Percentiles rank a stretch among this genome's conserved stretches.
phyloP scores from a whole-genome alignment of 2,888 invertebrate genomes.

The Tiliacea aurago region DNA sequence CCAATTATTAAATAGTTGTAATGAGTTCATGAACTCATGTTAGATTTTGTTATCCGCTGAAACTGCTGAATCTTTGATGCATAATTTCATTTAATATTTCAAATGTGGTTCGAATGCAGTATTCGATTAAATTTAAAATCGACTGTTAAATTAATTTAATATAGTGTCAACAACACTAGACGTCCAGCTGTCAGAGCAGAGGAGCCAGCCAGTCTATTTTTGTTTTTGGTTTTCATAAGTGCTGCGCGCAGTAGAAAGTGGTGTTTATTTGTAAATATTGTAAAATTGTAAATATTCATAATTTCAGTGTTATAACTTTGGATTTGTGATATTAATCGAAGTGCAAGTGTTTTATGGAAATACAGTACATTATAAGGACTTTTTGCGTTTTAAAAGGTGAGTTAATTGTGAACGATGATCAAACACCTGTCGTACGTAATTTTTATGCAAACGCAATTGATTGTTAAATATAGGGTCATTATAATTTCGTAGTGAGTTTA shows the following conservation, averaged over 20 bases:
- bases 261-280: conserved; percentile 88
- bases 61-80: not conserved
- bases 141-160: not conserved
- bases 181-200: conserved; percentile 56
- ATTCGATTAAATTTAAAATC: conserved; percentile 11
- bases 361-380: conserved; percentile 56
- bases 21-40: not conserved
- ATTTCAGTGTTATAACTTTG: conserved; percentile 67
- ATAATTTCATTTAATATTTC: too few relatives aligned
- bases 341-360: conserved; percentile 81
- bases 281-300: conserved; percentile 78
- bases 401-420: conserved; percentile 66
- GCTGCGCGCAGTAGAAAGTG: conserved; percentile 80
- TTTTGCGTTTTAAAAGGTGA: conserved; percentile 76
- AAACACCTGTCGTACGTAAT: conserved; percentile 69
- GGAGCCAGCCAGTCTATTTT: conserved; percentile 64
- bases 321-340: conserved; percentile 64
- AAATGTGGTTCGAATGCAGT: accelerated
- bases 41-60: not conserved
- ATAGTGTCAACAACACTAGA: conserved; percentile 47
- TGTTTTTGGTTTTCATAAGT: conserved; percentile 79
- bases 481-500: conserved; percentile 64
- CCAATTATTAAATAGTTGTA: not conserved
- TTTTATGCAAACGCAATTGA: conserved; percentile 65
- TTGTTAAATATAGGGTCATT: conserved; percentile 62